Percentiles rank a stretch among this genome's conserved stretches.
Conservation (phyloP, 2,113 vertebrate genomes). For the Vulpes ferrilata region DNA sequence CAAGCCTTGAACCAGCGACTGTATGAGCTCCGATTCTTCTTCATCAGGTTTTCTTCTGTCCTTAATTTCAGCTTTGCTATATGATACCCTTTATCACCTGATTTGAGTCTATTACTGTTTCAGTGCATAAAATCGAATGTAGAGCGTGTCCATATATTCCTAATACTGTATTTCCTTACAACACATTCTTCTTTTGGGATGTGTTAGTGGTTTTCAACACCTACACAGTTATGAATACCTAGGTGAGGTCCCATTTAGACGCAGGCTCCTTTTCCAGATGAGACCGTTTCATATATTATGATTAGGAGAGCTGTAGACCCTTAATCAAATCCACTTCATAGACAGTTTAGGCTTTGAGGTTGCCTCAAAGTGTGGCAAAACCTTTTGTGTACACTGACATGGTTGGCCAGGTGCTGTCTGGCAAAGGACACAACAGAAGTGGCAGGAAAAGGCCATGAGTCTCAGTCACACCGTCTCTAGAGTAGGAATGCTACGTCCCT, state of each 20-base stretch:
- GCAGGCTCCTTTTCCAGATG: not conserved
- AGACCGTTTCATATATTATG: not conserved
- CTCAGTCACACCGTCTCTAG: constrained; percentile 23
- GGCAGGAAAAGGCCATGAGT: constrained; percentile 27
- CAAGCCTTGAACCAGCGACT: not conserved
- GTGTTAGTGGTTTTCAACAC: not conserved
- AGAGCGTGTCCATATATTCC: not conserved
- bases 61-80: not conserved
- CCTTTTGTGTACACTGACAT: not conserved
- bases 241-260: not conserved
- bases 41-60: not conserved
- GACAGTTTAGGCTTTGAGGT: not conserved
- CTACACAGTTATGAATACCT: not conserved
- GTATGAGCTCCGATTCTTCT: not conserved
- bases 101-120: constrained; percentile 24
- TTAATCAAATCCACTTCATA: constrained; percentile 1
- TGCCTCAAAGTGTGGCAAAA: not conserved
- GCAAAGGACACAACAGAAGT: constrained; percentile 48
- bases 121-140: not conserved
- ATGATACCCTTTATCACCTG: not conserved
- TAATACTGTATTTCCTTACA: not conserved
- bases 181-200: not conserved
- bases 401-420: not conserved
- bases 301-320: not conserved
- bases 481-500: constrained; percentile 28